These are phyloP conservation scores for Selenia dentaria DNA, from an alignment of 2,888 invertebrate genomes.

Conservation along the genomic window DNA sequence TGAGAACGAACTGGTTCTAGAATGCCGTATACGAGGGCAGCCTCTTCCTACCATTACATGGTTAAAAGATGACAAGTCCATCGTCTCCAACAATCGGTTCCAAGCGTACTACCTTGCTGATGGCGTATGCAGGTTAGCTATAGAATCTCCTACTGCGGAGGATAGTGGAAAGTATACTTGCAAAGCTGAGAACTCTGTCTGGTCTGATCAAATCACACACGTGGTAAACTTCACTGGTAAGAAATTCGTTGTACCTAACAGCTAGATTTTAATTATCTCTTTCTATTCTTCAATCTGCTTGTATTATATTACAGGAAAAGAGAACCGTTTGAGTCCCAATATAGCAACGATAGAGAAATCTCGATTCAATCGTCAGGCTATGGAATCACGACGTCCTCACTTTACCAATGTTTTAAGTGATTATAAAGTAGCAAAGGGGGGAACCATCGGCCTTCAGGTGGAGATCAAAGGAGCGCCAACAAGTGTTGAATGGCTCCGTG, in stretches of 20 bases:
- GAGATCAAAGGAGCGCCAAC: slow-evolving; percentile 89
- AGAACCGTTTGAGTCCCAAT: slow-evolving; percentile 57
- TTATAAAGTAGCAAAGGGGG: slow-evolving; percentile 89
- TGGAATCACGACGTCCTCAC: slow-evolving; percentile 86
- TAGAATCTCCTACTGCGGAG: slow-evolving; percentile 86
- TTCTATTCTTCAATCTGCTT: no score
- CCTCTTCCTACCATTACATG: slow-evolving; percentile 90
- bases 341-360: slow-evolving; percentile 60
- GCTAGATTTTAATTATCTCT: no score
- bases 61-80: slow-evolving; percentile 88
- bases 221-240: slow-evolving; percentile 88
- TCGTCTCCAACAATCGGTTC: slow-evolving; percentile 84
- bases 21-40: slow-evolving; percentile 91
- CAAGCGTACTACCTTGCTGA: slow-evolving; percentile 88
- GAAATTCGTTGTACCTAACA: no score
- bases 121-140: slow-evolving; percentile 89
- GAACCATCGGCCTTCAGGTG: slow-evolving; percentile 92
- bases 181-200: slow-evolving; percentile 89
- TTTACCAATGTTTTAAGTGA: slow-evolving; percentile 88
- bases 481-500: slow-evolving; percentile 91
- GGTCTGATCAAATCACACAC: slow-evolving; percentile 90
- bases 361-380: slow-evolving; percentile 59
- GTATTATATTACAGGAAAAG: slow-evolving; percentile 50
- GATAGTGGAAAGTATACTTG: slow-evolving; percentile 92
- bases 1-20: slow-evolving; percentile 90